A percentile compares a stretch with the other conserved stretches of the same genome.
phyloP scores from a whole-genome alignment of 1,140 invertebrate genomes.

The Eulimnadia texana region DNA sequence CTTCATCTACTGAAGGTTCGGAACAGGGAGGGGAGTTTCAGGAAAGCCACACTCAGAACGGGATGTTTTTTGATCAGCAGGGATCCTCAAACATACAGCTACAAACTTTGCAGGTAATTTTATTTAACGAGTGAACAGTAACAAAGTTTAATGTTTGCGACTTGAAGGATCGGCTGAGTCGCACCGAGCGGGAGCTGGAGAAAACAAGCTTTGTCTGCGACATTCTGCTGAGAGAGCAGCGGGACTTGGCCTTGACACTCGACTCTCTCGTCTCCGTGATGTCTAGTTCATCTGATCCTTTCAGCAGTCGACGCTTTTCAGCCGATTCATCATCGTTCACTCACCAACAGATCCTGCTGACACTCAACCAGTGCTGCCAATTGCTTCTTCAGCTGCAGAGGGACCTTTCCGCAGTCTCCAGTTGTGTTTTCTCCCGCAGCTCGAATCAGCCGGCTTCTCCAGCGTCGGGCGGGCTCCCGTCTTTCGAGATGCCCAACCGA shows the following conservation, averaged over 20 bases:
- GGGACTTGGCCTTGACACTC: background rate
- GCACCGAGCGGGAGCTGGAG: conserved; percentile 20
- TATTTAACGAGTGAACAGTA: background rate
- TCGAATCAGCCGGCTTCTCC: conserved; percentile 2
- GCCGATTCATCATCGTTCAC: conserved; percentile 24
- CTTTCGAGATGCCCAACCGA: background rate
- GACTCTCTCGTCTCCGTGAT: background rate
- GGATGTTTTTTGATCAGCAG: background rate
- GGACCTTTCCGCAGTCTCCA: conserved; percentile 36
- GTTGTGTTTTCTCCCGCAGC: conserved; percentile 24
- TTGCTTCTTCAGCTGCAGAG: conserved; percentile 43
- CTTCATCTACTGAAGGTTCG: background rate
- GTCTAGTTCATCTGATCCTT: too few relatives aligned
- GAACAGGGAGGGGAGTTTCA: background rate
- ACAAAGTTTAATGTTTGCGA: background rate
- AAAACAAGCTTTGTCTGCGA: conserved; percentile 19
- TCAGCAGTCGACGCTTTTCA: too few relatives aligned
- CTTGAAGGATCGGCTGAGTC: conserved; percentile 5
- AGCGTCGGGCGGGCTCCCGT: conserved; percentile 5
- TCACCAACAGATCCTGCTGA: conserved; percentile 39
- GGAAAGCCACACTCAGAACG: background rate
- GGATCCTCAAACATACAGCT: background rate
- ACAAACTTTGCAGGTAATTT: background rate
- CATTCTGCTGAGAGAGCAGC: conserved; percentile 18
- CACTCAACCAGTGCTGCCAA: conserved; percentile 45